Evolutionary conservation across 2,113 vertebrate species (phyloP), one percentile per base, ranked within the genome.

Genomic region (Thomomys bottae): DNA sequence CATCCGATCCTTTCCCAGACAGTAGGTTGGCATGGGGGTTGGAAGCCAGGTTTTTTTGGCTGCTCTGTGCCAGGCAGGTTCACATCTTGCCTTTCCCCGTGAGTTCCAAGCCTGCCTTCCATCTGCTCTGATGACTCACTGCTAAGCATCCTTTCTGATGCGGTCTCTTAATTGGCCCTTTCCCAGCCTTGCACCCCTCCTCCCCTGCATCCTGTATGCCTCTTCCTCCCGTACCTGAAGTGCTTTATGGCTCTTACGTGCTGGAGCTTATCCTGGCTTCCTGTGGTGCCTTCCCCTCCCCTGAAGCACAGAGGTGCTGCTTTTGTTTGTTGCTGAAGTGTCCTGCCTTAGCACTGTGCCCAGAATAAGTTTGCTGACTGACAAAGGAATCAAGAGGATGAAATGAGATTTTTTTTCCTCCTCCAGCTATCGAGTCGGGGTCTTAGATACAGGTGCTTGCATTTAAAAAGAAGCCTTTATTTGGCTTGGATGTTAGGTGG

Each of bases 371-470:
- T 24, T 63, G 20, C 75, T 64, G 45, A 24, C 24, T 38, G 26
- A 15, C 5, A 3, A n/a, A 2, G 2, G 54, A 38, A 0, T 24
- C 66, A 28, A 28, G 10, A 21, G 30, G 21, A 24, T 17, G 2
- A 12, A 2, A 40, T 14, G 30, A 11, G 23, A 1, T 59, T 3
- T 54, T 1, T 20, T 34, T n/a, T n/a, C n/a, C n/a, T 5, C 8
- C 0, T 8, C 10, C 8, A 18, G 45, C 8, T 4, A 4, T 54
- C 11, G 6, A 10, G 26, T 20, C 9, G 2, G 59, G 40, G 30
- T 71, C 66, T 66, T 34, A 30, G 18, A 18, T 28, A 9, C 8
- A 42, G 83, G 38, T 32, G 24, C 66, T 34, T 63, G 45, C 63
- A 36, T 24, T 32, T 15, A 30, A 75, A 49, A 81, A 28, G 38